A percentile compares a stretch with the other conserved stretches of the same genome.
Conservation (phyloP, 2,888 invertebrate genomes). For the Gryllus longicercus region DNA sequence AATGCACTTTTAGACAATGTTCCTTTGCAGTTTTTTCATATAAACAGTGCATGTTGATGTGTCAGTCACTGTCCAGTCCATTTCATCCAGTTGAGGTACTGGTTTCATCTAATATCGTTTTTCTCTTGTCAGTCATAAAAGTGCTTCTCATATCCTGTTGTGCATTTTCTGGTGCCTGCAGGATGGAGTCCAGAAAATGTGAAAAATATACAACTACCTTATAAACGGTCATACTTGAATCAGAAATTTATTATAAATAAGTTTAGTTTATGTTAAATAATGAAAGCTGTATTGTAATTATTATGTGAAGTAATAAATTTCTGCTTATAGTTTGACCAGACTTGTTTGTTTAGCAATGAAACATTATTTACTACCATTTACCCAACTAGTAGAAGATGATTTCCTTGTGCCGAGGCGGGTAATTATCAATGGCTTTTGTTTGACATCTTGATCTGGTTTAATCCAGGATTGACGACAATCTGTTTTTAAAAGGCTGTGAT, state of each 20-base stretch:
- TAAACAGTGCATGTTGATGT: background rate
- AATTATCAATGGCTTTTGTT: background rate
- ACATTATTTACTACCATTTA: background rate
- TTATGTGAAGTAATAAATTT: conserved; percentile 10
- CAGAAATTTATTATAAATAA: conserved; percentile 26
- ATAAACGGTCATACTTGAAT: background rate
- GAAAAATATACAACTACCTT: background rate
- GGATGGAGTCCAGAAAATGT: background rate
- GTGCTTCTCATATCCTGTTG: background rate
- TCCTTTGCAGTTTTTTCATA: conserved; percentile 1
- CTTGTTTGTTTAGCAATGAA: background rate
- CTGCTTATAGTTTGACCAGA: conserved; percentile 17
- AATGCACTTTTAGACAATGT: background rate
- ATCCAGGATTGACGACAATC: background rate
- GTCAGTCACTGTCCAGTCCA: background rate
- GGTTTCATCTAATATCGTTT: background rate
- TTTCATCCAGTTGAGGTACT: too few species aligned
- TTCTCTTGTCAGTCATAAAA: background rate
- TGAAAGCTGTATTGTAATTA: conserved; percentile 8
- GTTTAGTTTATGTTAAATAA: conserved; percentile 21
- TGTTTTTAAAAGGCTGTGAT: background rate
- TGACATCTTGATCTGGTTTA: background rate
- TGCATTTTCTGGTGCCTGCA: background rate
- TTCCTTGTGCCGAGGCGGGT: background rate
- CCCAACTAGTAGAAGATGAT: background rate